A percentile compares a stretch with the other conserved stretches of the same genome.
Evolutionary conservation across 2,113 vertebrate genomes (phyloP).

Genomic region (Lasiurus borealis): DNA sequence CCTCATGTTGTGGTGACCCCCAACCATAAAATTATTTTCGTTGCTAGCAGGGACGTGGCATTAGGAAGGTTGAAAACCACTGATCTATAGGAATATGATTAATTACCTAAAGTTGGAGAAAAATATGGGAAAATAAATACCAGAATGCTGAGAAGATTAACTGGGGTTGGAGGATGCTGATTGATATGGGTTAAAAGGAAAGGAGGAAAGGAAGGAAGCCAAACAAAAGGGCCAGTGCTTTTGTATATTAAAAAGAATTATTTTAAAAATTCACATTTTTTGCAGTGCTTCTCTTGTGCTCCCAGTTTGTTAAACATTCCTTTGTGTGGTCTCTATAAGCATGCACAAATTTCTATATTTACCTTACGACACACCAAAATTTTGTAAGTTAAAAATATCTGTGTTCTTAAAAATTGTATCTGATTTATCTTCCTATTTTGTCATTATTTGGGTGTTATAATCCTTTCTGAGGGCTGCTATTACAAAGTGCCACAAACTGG

Average conservation of each 20-base stretch:
- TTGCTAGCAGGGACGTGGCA: no score
- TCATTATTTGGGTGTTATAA: neutral
- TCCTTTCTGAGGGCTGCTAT: neutral
- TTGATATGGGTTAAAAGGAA: neutral
- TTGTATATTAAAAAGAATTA: neutral
- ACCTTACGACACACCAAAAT: neutral
- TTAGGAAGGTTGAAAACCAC: no score
- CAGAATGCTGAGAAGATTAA: neutral
- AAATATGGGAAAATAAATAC: constrained; percentile 15
- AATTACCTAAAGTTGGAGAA: neutral
- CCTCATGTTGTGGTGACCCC: no score
- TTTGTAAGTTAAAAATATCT: neutral
- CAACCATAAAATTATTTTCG: no score
- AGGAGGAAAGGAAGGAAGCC: neutral
- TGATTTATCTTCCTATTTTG: neutral
- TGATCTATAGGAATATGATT: neutral
- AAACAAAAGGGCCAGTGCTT: neutral
- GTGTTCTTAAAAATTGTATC: neutral
- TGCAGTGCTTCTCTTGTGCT: neutral
- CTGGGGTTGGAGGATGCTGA: neutral
- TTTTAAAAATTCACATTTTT: neutral
- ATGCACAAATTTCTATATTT: neutral
- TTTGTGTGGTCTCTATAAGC: neutral
- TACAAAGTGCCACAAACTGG: neutral
- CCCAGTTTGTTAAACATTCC: neutral